Base-by-base conservation (phyloP, 1,140 invertebrate species). In the Aphelenchoides besseyi region DNA sequence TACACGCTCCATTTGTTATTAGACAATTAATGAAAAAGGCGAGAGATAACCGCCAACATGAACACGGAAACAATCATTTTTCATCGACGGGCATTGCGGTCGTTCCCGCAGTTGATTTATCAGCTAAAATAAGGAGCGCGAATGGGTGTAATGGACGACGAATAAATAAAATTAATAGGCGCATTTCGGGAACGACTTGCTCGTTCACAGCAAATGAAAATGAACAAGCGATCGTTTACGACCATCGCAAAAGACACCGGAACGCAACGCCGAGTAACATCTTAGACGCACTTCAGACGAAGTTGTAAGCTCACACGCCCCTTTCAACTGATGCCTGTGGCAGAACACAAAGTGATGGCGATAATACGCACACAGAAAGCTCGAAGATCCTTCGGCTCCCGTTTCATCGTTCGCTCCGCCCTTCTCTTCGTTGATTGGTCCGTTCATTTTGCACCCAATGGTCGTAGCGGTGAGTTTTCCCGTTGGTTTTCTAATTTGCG, bases 151-250 rank as follows among this genome's bases (percentile, higher is more conserved):
- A 48, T 48, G 41, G 41, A 48, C 41, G 41, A 23, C 41, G 41
- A 48, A 48, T 48, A 48, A 48, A 48, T 48, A 48, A 48, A 48
- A 48, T 48, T 48, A 48, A 48, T 48, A 48, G 41, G 41, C 41
- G 41, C 41, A 23, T 48, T 48, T 48, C 41, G 41, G 41, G 41
- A 48, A 48, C 41, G 41, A 48, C 41, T n/a, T 48, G 41, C 41
- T 23, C 12, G 12, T 48, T 23, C 41, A 23, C 41, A 48, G 41
- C 41, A 48, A 48, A 48, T 48, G 41, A 48, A 48, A 48, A 48
- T 48, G 41, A 48, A 48, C 41, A 48, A 48, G 23, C 41, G 41
- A 48, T 23, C 41, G 41, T 48, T 48, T 48, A 48, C 41, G 41
- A 48, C 41, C 41, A 48, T 48, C 41, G 41, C 41, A 23, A 48